phyloP scores from a whole-genome alignment of 1,140 invertebrate genomes.

The Samia ricini region DNA sequence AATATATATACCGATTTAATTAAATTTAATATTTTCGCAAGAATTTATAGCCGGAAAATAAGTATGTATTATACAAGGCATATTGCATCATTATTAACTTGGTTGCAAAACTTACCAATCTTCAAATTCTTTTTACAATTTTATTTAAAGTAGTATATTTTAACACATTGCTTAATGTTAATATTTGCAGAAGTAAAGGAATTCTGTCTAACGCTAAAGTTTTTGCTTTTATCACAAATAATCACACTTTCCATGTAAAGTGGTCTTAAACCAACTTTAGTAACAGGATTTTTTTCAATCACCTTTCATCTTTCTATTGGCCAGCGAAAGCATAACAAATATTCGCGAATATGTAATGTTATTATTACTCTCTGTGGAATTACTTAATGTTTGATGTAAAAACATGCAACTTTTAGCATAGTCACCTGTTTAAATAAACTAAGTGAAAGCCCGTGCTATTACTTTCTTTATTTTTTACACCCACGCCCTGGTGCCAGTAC shows the following conservation, averaged over 20 bases:
- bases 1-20: too few relatives aligned
- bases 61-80: too few relatives aligned
- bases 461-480: slow-evolving; percentile 31
- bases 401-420: slow-evolving; percentile 54
- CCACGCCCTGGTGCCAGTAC: slow-evolving; percentile 38
- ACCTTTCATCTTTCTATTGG: slow-evolving; percentile 17
- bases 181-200: not conserved
- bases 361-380: slow-evolving; percentile 36
- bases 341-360: slow-evolving; percentile 49
- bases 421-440: slow-evolving; percentile 59
- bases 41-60: too few relatives aligned
- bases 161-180: not conserved
- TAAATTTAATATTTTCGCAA: too few relatives aligned
- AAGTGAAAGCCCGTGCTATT: slow-evolving; percentile 50
- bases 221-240: not conserved
- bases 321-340: slow-evolving; percentile 31
- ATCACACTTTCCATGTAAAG: not conserved
- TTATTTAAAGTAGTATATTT: too few relatives aligned
- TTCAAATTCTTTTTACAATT: too few relatives aligned
- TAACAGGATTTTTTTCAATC: not conserved
- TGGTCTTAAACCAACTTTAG: not conserved
- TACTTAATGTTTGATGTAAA: slow-evolving; percentile 61
- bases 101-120: too few relatives aligned
- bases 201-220: not conserved
- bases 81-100: too few relatives aligned